Conservation (phyloP, 2,113 vertebrate species). For the Seriola rivoliana region DNA sequence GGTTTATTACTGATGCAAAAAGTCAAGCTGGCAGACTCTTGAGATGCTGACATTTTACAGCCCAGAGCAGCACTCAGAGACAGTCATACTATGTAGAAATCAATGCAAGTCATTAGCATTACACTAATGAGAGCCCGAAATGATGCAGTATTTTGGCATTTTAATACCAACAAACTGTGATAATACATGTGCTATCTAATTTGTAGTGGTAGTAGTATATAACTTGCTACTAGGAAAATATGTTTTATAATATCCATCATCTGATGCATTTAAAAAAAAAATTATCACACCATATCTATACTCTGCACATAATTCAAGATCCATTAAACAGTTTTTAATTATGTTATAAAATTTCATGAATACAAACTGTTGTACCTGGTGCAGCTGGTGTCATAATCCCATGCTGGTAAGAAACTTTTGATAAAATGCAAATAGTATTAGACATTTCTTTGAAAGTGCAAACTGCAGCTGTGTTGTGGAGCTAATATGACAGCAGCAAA, state of each 20-base stretch:
- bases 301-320: not conserved
- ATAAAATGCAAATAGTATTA: not conserved
- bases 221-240: no score
- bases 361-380: not conserved
- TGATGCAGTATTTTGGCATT: constrained; percentile 24
- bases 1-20: constrained; percentile 47
- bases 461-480: not conserved
- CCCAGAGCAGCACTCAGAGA: constrained; percentile 23
- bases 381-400: not conserved
- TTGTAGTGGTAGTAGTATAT: not conserved
- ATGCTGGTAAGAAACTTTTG: not conserved
- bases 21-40: constrained; percentile 34
- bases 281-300: no score
- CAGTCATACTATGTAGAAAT: constrained; percentile 31
- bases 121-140: constrained; percentile 32
- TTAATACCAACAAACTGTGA: constrained; percentile 24
- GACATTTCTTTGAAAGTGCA: not conserved
- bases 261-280: no score
- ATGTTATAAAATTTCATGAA: not conserved
- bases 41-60: constrained; percentile 47
- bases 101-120: constrained; percentile 49
- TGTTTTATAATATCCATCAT: no score
- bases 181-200: not conserved
- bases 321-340: not conserved
- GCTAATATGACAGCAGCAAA: constrained; percentile 27